Evolutionary conservation across 1,140 invertebrate species (phyloP), one percentile per base, ranked within the genome.

Genomic region (Drosophila aff.): DNA sequence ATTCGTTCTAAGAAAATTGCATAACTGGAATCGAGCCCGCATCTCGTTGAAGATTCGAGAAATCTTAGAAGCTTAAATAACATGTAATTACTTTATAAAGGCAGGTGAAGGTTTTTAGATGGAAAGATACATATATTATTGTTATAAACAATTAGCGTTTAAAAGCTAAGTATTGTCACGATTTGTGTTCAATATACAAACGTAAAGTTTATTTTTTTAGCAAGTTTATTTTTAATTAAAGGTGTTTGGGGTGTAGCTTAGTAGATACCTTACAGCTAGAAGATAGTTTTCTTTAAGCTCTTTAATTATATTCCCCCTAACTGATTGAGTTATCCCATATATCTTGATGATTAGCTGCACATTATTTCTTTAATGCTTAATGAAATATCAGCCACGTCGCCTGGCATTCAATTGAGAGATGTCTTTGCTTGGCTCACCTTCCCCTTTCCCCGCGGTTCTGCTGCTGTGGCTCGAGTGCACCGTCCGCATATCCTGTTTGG

Each of bases 401-500:
- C 0, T 21, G 16, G 40, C 53, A n/a, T 61, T 60, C 67, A 36
- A 60, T 52, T 52, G 40, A 28, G 23, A 46, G 36, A 40, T 67
- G 16, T 67, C 40, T 61, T 68, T 50, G 38, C 36, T 68, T 40
- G 40, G 55, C 15, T 3, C 52, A 8, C 13, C 16, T 69, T 40
- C 40, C 49, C 47, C 6, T 53, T 16, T 4, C 23, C 3, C 18
- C 28, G 23, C 7, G 31, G 7, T 66, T 55, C 28, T 26, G 36
- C 10, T 72, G 69, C 53, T 38, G 47, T 53, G 38, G 4, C 41
- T 58, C 50, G 46, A 79, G 66, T 79, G 76, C 76, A 79, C 31
- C 76, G 60, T 58, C 59, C 76, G 67, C 76, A 79, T 79, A 79
- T 79, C 76, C 76, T 79, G 76, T 79, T 71, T 59, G 44, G 23